Evolutionary conservation across 2,113 vertebrate species (phyloP), one percentile per base, ranked within the genome.

Genomic region (Cariama cristata): DNA sequence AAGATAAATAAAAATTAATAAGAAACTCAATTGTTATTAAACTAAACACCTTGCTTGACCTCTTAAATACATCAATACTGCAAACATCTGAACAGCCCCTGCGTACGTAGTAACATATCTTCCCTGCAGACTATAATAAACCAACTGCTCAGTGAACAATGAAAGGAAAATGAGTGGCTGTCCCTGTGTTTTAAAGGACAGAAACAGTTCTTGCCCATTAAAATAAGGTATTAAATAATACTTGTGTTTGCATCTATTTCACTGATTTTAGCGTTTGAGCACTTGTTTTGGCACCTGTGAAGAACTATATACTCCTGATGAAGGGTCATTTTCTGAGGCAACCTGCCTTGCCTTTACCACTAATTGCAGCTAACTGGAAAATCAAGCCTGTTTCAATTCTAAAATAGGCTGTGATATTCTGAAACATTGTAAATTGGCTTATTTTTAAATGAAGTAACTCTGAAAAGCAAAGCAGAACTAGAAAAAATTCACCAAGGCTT

Each of bases 81-180:
- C 72, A 68, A 82, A 58, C 60, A 81, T 22, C 52, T 73, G 86
- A 90, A 35, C 62, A 45, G 23, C 60, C 27, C 12, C 80, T 49
- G 63, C 10, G 38, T 3, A 7, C 0, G 0, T 53, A 59, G 22
- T 30, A 47, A 83, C 2, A 3, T 2, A 27, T 32, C 59, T 68
- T 93, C 49, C 59, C 49, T 22, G 3, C 66, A 85, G 86, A 30
- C 71, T 69, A 14, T 10, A 73, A 73, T 42, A 69, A 90, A 63
- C 49, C 66, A 77, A 68, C 80, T 50, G 62, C 66, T 93, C 47
- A 18, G 22, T 33, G 76, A 86, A 38, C n/a, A 75, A 45, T 16
- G n/a, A 44, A 91, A 81, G 58, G 88, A 75, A 92, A 96, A 94
- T 60, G 33, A 80, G 88, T 27, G 58, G 44, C 13, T 96, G 73